These are phyloP conservation scores for Asbolus verrucosus DNA, from an alignment of 1,140 invertebrate species.

Conservation along the genomic window DNA sequence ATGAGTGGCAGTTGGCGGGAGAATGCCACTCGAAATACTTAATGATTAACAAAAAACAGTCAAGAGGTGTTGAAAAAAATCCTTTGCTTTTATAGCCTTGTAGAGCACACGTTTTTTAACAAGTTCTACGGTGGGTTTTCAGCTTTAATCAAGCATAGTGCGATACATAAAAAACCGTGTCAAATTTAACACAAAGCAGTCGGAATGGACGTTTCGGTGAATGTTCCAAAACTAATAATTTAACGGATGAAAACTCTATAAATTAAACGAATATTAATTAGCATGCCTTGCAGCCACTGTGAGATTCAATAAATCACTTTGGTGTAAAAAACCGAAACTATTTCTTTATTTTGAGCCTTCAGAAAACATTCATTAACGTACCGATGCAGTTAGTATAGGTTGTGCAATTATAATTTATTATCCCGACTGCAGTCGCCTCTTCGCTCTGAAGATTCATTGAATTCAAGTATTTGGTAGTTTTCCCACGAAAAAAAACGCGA, in stretches of 20 bases:
- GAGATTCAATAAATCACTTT: neutral
- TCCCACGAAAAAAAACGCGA: neutral
- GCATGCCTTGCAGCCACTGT: neutral
- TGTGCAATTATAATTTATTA: conserved; percentile 2
- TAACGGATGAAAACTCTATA: conserved; percentile 10
- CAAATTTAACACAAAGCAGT: conserved; percentile 17
- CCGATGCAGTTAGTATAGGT: neutral
- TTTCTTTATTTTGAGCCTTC: neutral
- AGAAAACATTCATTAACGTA: too few species aligned
- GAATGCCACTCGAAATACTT: neutral
- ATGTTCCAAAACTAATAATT: conserved; percentile 23
- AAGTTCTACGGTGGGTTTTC: conserved; percentile 12
- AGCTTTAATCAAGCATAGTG: conserved; percentile 8
- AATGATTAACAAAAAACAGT: conserved; percentile 9
- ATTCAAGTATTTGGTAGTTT: neutral
- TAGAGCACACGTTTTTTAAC: conserved; percentile 30
- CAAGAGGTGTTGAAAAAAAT: conserved; percentile 14
- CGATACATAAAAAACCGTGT: conserved; percentile 13
- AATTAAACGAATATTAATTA: conserved; percentile 35
- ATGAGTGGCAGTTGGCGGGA: too few species aligned
- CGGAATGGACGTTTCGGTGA: conserved; percentile 1
- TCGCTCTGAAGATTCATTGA: too few species aligned
- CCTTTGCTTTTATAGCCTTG: conserved; percentile 26
- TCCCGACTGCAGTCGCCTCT: neutral
- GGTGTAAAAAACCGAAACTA: neutral